These are phyloP conservation scores for Hippolais icterina DNA, from an alignment of 2,113 vertebrate genomes.

Conservation along the genomic window DNA sequence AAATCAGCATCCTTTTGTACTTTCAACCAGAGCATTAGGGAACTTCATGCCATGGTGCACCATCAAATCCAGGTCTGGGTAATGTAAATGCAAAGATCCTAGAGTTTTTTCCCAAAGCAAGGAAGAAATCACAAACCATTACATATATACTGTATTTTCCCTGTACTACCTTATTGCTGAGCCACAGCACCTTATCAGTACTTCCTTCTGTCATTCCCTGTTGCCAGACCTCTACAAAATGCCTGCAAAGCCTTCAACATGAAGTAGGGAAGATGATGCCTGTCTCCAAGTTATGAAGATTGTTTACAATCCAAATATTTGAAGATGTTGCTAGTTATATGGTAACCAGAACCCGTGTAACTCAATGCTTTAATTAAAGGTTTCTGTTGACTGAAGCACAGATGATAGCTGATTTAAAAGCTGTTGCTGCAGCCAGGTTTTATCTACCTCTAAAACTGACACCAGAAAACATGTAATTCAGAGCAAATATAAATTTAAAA, in stretches of 20 bases:
- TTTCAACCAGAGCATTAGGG: not conserved
- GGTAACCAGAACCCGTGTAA: conserved; percentile 20
- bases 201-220: not conserved
- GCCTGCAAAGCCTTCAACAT: not conserved
- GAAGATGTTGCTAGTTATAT: conserved; percentile 44
- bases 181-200: not conserved
- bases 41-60: not conserved
- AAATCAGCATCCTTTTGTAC: not conserved
- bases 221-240: not conserved
- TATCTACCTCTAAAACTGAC: not conserved
- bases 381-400: conserved; percentile 47
- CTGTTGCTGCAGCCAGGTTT: not conserved
- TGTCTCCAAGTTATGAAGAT: conserved; percentile 15
- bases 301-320: conserved; percentile 29
- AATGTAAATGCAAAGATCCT: not conserved
- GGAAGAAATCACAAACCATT: not conserved
- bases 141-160: not conserved
- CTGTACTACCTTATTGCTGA: not conserved
- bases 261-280: not conserved
- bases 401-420: not conserved
- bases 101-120: not conserved
- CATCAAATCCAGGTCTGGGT: not conserved
- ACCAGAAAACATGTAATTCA: not conserved
- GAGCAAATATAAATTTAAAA: not conserved
- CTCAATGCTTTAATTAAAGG: conserved; percentile 44